Evolutionary conservation across 2,797 vertebrate species (phyloP).

Genomic region (Apodemus agrarius): DNA sequence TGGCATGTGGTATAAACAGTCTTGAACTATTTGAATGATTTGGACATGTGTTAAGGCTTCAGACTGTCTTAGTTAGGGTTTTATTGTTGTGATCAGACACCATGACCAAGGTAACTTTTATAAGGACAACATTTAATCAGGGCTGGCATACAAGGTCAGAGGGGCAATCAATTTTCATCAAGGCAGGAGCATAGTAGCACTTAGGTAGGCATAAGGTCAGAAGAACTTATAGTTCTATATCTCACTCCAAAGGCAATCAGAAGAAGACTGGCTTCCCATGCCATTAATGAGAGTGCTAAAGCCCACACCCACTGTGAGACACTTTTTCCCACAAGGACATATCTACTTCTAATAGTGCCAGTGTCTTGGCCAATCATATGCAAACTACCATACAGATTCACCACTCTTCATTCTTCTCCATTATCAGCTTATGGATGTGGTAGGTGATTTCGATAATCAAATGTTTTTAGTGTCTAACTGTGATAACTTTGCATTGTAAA

Average conservation of each 20-base stretch:
- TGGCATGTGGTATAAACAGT: not conserved
- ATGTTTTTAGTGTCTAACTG: not conserved
- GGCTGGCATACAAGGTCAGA: not conserved
- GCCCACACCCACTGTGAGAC: not conserved
- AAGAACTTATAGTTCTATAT: not conserved
- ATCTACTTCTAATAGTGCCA: not conserved
- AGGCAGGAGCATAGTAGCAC: not conserved
- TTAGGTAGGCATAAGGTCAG: not conserved
- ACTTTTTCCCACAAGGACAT: not conserved
- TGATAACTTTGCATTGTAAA: not conserved
- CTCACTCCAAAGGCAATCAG: not conserved
- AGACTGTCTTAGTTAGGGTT: not conserved
- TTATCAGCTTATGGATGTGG: not conserved
- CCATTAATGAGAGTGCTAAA: not conserved
- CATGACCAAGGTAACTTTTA: not conserved
- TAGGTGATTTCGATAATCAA: not conserved
- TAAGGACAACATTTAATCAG: not conserved
- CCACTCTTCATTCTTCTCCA: not conserved
- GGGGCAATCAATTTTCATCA: not conserved
- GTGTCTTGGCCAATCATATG: no score
- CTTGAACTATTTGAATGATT: not conserved
- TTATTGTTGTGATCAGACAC: not conserved
- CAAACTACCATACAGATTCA: not conserved
- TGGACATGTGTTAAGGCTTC: not conserved
- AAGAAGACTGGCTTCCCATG: not conserved